A percentile compares a stretch with the other conserved stretches of the same genome.
Evolutionary conservation across 2,888 invertebrate genomes (phyloP).

Genomic region (Tetranychus piercei): DNA sequence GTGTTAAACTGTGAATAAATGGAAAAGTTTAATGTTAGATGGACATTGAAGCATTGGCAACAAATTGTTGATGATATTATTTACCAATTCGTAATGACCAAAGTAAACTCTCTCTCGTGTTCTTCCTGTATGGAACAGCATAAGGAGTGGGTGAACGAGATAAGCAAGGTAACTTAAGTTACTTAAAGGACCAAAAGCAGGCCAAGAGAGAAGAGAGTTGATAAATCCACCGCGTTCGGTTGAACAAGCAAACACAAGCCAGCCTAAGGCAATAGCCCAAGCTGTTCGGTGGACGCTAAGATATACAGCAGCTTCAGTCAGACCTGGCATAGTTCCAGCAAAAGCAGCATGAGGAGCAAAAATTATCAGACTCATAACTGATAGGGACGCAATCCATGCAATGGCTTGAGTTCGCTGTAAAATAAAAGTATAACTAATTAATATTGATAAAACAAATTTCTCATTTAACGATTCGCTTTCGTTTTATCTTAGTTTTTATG

Average conservation of each 20-base stretch:
- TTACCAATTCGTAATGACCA: conserved; percentile 23
- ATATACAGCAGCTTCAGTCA: conserved; percentile 17
- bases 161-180: conserved; percentile 24
- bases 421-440: not conserved
- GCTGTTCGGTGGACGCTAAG: conserved; percentile 20
- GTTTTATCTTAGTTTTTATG: not conserved
- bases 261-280: conserved; percentile 24
- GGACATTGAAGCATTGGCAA: not conserved
- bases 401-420: conserved; percentile 7
- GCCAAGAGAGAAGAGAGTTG: conserved; percentile 24
- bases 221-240: conserved; percentile 23
- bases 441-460: not conserved
- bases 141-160: conserved; percentile 24
- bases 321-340: not conserved
- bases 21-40: conserved; percentile 6
- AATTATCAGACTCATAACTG: not conserved
- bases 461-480: not conserved
- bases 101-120: conserved; percentile 23
- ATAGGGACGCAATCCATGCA: conserved; percentile 11
- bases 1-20: conserved; percentile 17
- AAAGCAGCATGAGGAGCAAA: conserved; percentile 11
- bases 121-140: conserved; percentile 23
- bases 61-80: not conserved
- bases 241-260: conserved; percentile 23
- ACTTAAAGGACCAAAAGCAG: conserved; percentile 23